Evolutionary conservation across 1,140 invertebrate genomes (phyloP), one percentile per base, ranked within the genome.

Genomic region (Drosophila nikananu): DNA sequence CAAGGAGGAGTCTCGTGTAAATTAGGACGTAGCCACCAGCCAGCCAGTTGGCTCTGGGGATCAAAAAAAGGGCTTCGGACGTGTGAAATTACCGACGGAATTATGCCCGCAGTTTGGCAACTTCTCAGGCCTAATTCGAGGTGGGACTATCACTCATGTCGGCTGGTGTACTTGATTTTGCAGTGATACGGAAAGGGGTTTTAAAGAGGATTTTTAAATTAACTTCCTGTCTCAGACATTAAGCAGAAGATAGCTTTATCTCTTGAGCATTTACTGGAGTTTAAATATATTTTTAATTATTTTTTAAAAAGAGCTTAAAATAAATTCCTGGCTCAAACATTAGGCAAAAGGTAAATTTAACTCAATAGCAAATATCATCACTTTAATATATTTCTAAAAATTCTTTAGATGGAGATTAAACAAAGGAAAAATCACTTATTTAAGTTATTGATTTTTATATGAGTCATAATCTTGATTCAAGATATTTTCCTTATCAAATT

Each of bases 21-120:
- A 83, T 87, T 89, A 81, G 84, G 77, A 89, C 77, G 74, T 78
- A 81, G 68, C 61, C 65, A 71, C 78, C 74, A 61, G 61, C n/a
- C n/a, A n/a, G n/a, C 59, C 49, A 65, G 58, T 65, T 63, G 63
- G 63, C 57, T 65, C 13, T 32, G 37, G 63, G 57, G 37, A 27
- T 27, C n/a, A n/a, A n/a, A n/a, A 32, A 10, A 27, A 39, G 25
- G 19, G n/a, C 19, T n/a, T 42, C 60, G 13, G 52, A 77, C 62
- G 74, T 75, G 71, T 77, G 64, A 77, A 77, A 61, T 77, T 68
- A 57, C 41, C 48, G 32, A 48, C 46, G 37, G 39, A 51, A 58
- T 76, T 72, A 58, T 72, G 68, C 64, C 64, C 46, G 51, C 42
- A 68, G 39, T 48, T 72, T 70, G 66, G 51, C 25, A 60, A 73